Conservation (phyloP, 2,888 invertebrate genomes). For the Stegana nigrithorax region DNA sequence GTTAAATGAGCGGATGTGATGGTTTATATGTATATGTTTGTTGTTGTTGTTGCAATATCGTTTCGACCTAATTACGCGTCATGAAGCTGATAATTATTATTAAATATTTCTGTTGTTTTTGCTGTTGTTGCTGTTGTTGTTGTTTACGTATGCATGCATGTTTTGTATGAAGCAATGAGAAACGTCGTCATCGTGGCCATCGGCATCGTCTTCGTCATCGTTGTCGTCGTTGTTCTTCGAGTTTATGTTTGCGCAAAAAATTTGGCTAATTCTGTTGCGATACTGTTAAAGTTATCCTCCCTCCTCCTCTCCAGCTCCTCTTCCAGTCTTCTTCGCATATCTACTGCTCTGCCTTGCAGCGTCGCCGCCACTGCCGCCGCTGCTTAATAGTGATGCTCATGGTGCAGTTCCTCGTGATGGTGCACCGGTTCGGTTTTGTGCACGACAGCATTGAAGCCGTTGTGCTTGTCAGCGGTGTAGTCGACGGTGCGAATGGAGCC, state of each 20-base stretch:
- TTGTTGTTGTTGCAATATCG: slow-evolving; percentile 33
- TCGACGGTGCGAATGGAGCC: slow-evolving; percentile 77
- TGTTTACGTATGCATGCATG: slow-evolving; percentile 25
- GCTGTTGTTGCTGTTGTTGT: not conserved
- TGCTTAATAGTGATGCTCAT: slow-evolving; percentile 46
- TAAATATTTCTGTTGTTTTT: not conserved
- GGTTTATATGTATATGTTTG: not conserved
- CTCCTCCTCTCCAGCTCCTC: not conserved
- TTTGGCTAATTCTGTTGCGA: slow-evolving; percentile 51
- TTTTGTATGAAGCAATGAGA: slow-evolving; percentile 14
- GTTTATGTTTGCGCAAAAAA: slow-evolving; percentile 38
- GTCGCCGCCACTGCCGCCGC: not conserved
- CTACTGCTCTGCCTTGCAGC: not conserved
- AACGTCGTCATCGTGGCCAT: not conserved
- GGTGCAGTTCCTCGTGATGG: slow-evolving; percentile 59
- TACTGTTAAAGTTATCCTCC: not conserved
- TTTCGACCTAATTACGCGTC: slow-evolving; percentile 58
- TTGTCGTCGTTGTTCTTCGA: slow-evolving; percentile 29
- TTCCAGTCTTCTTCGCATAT: slow-evolving; percentile 8
- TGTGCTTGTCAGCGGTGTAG: slow-evolving; percentile 69
- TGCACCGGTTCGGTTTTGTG: slow-evolving; percentile 68
- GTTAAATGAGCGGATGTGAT: slow-evolving; percentile 6
- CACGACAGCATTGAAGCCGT: slow-evolving; percentile 68
- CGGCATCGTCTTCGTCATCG: too few relatives aligned
- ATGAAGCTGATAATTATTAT: slow-evolving; percentile 60